These are phyloP conservation scores for Sphinx pinastri DNA, from an alignment of 2,888 invertebrate species.

Conservation along the genomic window DNA sequence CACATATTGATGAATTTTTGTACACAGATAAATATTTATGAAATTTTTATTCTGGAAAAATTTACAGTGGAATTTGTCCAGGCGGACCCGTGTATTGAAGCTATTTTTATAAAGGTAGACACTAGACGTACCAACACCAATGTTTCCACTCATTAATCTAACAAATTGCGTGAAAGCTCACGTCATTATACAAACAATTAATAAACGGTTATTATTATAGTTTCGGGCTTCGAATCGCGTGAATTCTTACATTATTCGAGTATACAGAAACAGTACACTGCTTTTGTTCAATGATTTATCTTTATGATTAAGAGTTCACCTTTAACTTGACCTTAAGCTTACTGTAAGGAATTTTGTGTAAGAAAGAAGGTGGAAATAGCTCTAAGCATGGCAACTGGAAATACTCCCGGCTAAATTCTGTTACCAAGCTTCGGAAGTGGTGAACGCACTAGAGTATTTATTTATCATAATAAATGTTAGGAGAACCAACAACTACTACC, in stretches of 20 bases:
- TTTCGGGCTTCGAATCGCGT: neutral
- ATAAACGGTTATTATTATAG: neutral
- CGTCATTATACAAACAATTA: conserved; percentile 14
- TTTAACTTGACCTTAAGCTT: neutral
- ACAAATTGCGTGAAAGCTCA: conserved; percentile 7
- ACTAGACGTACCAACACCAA: too few species aligned
- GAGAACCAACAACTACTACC: too few species aligned
- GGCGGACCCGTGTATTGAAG: too few species aligned
- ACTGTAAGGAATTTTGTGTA: neutral
- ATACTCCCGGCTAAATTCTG: too few species aligned
- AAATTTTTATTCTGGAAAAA: too few species aligned
- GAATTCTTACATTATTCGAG: neutral
- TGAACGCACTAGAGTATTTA: too few species aligned
- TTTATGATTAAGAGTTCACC: neutral
- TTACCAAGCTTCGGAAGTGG: too few species aligned
- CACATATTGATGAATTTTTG: too few species aligned
- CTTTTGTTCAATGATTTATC: conserved; percentile 11
- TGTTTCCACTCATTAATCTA: conserved; percentile 12
- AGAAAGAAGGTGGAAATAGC: neutral
- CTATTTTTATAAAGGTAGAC: too few species aligned
- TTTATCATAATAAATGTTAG: too few species aligned
- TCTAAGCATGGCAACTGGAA: neutral
- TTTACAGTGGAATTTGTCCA: too few species aligned
- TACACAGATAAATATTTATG: too few species aligned
- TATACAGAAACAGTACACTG: conserved; percentile 6